Evolutionary conservation across 1,140 invertebrate genomes (phyloP).

Genomic region (Drosophila hydei): DNA sequence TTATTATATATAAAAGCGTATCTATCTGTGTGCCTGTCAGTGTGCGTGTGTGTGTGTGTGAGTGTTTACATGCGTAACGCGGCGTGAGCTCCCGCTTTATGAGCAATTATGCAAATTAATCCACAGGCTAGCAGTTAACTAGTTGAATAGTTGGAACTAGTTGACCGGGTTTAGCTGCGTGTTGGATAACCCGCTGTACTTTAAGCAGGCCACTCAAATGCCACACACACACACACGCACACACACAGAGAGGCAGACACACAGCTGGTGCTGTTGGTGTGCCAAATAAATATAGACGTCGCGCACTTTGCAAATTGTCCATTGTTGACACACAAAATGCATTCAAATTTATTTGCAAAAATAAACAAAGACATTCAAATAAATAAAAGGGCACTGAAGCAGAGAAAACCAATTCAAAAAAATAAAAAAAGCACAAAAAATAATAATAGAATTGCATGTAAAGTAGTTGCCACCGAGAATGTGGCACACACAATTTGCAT

Average conservation of each 20-base stretch:
- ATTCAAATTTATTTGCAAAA: conserved; percentile 58
- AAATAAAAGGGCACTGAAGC: conserved; percentile 39
- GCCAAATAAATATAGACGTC: conserved; percentile 52
- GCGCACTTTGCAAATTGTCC: conserved; percentile 67
- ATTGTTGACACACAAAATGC: conserved; percentile 67
- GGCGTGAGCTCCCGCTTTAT: conserved; percentile 69
- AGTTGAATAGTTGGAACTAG: conserved; percentile 49
- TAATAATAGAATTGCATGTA: conserved; percentile 10
- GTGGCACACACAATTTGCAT: conserved; percentile 6
- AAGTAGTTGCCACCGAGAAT: conserved; percentile 9
- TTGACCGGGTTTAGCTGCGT: conserved; percentile 47
- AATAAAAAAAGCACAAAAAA: not conserved
- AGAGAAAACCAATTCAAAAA: conserved; percentile 11
- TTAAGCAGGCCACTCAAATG: conserved; percentile 36
- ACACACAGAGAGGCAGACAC: not conserved
- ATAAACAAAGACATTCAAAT: conserved; percentile 43
- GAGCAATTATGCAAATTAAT: conserved; percentile 82
- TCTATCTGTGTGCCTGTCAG: not conserved
- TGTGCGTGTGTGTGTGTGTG: conserved; percentile 11
- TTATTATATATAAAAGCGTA: conserved; percentile 30
- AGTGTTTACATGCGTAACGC: conserved; percentile 60
- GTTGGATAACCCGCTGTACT: conserved; percentile 27
- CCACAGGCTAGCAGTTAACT: conserved; percentile 50
- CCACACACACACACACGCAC: not conserved
- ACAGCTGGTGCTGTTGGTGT: conserved; percentile 19